Percentiles rank a stretch among this genome's conserved stretches.
These are phyloP conservation scores for Tokudaia tokunoshimensis DNA, from an alignment of 2,797 vertebrate genomes.

Conservation along the genomic window DNA sequence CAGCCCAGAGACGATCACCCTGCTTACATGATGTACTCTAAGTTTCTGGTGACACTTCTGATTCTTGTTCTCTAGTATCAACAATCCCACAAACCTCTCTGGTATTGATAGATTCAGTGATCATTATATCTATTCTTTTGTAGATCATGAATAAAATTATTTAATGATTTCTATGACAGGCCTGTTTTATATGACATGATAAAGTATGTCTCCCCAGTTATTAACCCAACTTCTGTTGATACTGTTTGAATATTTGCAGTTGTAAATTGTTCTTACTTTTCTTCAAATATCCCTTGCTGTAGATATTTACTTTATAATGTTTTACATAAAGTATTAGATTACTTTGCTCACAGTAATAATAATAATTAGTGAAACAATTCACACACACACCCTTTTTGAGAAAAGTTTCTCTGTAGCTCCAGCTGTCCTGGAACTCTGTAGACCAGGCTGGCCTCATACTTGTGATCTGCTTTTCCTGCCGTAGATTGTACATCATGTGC, in stretches of 20 bases:
- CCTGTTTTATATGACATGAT: constrained; percentile 61
- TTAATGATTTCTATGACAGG: constrained; percentile 59
- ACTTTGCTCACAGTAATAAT: background rate
- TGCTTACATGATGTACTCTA: constrained; percentile 59
- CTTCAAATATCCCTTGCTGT: constrained; percentile 51
- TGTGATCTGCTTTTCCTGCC: background rate
- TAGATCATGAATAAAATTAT: constrained; percentile 64
- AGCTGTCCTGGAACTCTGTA: background rate
- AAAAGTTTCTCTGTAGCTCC: background rate
- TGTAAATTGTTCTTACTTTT: constrained; percentile 43
- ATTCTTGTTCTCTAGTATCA: constrained; percentile 69
- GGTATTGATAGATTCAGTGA: constrained; percentile 62
- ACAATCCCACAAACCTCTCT: constrained; percentile 65
- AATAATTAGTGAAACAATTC: constrained; percentile 24
- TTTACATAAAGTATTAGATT: constrained; percentile 46
- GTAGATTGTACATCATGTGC: background rate
- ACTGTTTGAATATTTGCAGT: constrained; percentile 25
- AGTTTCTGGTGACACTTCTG: constrained; percentile 75
- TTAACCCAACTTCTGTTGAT: constrained; percentile 31
- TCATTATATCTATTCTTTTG: constrained; percentile 57
- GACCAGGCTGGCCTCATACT: no score
- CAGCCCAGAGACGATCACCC: constrained; percentile 65
- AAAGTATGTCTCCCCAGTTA: constrained; percentile 35
- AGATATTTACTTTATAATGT: constrained; percentile 50
- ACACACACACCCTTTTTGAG: background rate